Percentiles rank a stretch among this genome's conserved stretches.
Evolutionary conservation across 2,888 invertebrate species (phyloP).

Genomic region (Rhynchonema sp.): DNA sequence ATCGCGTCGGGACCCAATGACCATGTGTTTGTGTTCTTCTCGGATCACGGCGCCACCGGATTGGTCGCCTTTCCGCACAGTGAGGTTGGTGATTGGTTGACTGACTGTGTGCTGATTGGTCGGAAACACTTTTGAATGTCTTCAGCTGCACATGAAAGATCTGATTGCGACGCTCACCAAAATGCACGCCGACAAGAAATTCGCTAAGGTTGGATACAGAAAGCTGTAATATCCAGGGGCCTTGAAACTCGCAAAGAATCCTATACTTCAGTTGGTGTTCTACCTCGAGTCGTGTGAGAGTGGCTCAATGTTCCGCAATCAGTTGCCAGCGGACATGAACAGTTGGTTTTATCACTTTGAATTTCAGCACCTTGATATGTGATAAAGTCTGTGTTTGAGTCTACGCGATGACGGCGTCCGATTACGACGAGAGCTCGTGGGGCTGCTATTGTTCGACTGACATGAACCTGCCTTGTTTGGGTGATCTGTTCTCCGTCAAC

Average conservation of each 20-base stretch:
- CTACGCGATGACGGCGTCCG: slow-evolving; percentile 42
- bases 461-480: slow-evolving; percentile 31
- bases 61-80: slow-evolving; percentile 37
- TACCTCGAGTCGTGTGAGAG: slow-evolving; percentile 45
- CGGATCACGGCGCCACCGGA: slow-evolving; percentile 43
- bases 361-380: not conserved
- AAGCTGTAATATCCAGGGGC: too few relatives aligned
- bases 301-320: slow-evolving; percentile 42
- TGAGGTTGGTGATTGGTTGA: slow-evolving; percentile 26
- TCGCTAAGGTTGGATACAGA: slow-evolving; percentile 34
- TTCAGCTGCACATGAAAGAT: slow-evolving; percentile 29
- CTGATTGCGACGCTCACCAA: slow-evolving; percentile 28
- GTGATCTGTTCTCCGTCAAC: slow-evolving; percentile 42
- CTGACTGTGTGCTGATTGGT: too few relatives aligned
- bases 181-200: slow-evolving; percentile 34
- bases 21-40: slow-evolving; percentile 42
- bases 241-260: too few relatives aligned
- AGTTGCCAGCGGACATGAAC: slow-evolving; percentile 36
- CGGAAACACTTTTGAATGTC: not conserved
- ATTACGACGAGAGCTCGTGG: slow-evolving; percentile 40
- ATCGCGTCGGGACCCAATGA: slow-evolving; percentile 38
- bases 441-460: slow-evolving; percentile 40
- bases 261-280: slow-evolving; percentile 35
- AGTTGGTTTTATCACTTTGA: slow-evolving; percentile 24
- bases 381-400: slow-evolving; percentile 29